Evolutionary conservation across 2,797 vertebrate genomes (phyloP), one percentile per base, ranked within the genome.

Genomic region (Cichlasoma orientale): DNA sequence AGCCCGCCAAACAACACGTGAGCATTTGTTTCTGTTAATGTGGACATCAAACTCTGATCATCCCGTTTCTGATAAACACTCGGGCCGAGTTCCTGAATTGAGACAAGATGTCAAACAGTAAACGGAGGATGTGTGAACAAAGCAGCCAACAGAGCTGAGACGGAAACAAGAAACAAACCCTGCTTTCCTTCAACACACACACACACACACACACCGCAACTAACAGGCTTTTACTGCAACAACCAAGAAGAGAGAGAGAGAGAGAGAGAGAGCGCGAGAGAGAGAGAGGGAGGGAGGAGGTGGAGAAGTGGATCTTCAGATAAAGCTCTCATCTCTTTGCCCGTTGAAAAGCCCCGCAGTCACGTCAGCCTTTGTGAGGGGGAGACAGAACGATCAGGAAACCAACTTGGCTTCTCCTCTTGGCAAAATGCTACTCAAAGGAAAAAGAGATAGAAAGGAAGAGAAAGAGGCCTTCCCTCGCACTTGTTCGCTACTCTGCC

Each of bases 251-350:
- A 84, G 70, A 74, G 72, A 79, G 54, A 53, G 31, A 72, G 72
- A 7, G 1, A 7, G 31, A 7, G 31, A 31, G 73, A 68, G 63
- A 68, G 44, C 11, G 44, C 29, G 44, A 47, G 10, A 11, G 16
- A 71, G 55, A 56, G 56, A 31, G 78, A 63, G 50, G 29, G 56
- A 41, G 76, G 58, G 80, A 63, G 85, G 86, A 91, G 87, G 89
- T 61, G 93, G 90, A 91, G 90, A 91, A 91, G 88, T 90, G 92
- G 91, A 94, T 94, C 92, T 91, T 77, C 88, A 94, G 93, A 95
- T 94, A 94, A 95, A 93, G 91, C 93, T 86, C 93, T 90, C 88
- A 89, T 93, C 92, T 90, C 88, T 53, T 84, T 87, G 92, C 90
- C 90, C 86, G 75, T 36, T 89, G 80, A 92, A 86, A 92, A 86